phyloP scores from a whole-genome alignment of 2,797 vertebrate genomes.

The Acomys russatus region DNA sequence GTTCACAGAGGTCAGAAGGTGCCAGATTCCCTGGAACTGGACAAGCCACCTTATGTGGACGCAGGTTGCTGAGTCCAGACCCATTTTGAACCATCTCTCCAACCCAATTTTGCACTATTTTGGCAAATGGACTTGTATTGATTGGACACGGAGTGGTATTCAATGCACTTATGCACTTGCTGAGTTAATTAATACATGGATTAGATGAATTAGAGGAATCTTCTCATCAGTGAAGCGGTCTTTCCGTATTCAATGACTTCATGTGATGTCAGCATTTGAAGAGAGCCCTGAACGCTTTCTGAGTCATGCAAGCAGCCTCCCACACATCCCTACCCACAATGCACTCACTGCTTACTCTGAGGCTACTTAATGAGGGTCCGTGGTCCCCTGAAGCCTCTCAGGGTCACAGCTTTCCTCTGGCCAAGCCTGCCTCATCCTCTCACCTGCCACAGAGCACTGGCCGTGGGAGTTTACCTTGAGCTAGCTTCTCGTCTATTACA shows the following conservation, averaged over 20 bases:
- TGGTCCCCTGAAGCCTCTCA: not conserved
- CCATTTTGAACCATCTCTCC: not conserved
- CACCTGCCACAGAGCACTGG: not conserved
- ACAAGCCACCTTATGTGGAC: not conserved
- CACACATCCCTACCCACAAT: not conserved
- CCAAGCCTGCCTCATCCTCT: not conserved
- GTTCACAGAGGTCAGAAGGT: not conserved
- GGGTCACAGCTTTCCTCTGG: not conserved
- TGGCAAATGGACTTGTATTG: not conserved
- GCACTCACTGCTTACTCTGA: not conserved
- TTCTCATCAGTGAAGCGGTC: not conserved
- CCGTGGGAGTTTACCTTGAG: not conserved
- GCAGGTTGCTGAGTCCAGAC: too few relatives aligned
- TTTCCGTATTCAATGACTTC: not conserved
- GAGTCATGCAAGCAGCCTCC: not conserved
- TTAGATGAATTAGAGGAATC: slow-evolving; percentile 3
- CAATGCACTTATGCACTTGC: not conserved
- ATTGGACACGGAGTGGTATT: not conserved
- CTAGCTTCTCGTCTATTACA: not conserved
- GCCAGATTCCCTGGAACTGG: not conserved
- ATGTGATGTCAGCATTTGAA: slow-evolving; percentile 47
- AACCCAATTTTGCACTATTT: not conserved
- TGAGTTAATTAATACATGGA: not conserved
- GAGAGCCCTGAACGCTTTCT: not conserved
- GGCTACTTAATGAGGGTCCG: not conserved